A percentile compares a stretch with the other conserved stretches of the same genome.
Evolutionary conservation across 2,797 vertebrate species (phyloP).

Genomic region (Lerista edwardsae): DNA sequence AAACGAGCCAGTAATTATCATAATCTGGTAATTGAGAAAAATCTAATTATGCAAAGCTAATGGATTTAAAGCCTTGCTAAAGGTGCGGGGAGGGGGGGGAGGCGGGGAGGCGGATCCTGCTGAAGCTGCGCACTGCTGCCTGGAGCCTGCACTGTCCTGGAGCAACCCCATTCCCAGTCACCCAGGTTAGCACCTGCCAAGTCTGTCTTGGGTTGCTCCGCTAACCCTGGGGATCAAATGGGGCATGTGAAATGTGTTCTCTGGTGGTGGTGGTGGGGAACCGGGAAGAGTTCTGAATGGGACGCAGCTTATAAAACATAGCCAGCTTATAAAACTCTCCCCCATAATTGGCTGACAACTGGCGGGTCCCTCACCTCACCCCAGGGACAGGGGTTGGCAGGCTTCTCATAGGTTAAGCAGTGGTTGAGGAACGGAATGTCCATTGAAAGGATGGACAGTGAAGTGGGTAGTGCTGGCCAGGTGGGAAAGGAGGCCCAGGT

Average conservation of each 20-base stretch:
- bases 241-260: not conserved
- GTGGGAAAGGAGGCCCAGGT: not conserved
- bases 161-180: not conserved
- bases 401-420: not conserved
- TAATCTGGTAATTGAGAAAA: slow-evolving; percentile 81
- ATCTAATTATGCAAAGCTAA: slow-evolving; percentile 80
- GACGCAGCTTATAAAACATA: not conserved
- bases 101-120: not conserved
- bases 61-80: slow-evolving; percentile 75
- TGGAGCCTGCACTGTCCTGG: not conserved
- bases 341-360: not conserved
- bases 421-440: not conserved
- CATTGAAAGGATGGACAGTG: not conserved
- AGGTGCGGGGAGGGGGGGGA: slow-evolving; percentile 55
- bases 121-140: slow-evolving; percentile 46
- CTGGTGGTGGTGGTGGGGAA: too few relatives aligned
- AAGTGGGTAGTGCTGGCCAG: not conserved
- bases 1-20: slow-evolving; percentile 80
- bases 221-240: not conserved
- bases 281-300: not conserved
- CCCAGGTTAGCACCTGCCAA: not conserved
- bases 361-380: too few relatives aligned
- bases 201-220: not conserved
- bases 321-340: not conserved
- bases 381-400: not conserved